Percentiles rank a stretch among this genome's conserved stretches.
Conservation (phyloP, 2,797 vertebrate genomes). For the Loriculus beryllinus region DNA sequence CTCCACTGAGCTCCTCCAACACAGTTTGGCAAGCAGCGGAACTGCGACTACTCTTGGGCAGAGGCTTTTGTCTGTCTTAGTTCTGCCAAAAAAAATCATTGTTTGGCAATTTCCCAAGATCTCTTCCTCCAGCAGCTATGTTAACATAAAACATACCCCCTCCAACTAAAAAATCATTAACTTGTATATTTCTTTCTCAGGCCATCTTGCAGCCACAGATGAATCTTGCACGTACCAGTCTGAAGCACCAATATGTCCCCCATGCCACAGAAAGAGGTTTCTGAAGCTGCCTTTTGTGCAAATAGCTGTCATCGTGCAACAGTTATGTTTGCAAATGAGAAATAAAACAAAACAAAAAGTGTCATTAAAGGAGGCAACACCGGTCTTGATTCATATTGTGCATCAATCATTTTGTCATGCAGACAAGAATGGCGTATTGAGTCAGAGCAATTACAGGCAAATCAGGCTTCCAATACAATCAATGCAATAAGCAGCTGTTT, state of each 20-base stretch:
- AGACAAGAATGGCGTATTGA: neutral
- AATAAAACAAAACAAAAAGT: neutral
- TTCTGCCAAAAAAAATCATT: neutral
- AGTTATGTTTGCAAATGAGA: neutral
- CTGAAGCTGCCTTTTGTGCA: neutral
- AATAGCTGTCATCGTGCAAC: neutral
- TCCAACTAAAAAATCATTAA: neutral
- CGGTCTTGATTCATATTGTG: neutral
- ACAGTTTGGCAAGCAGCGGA: neutral
- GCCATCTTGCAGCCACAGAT: accelerated
- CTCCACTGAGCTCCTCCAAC: neutral
- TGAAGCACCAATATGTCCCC: accelerated
- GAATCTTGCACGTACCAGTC: neutral
- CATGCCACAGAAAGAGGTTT: neutral
- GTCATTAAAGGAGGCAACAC: neutral
- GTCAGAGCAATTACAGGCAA: neutral
- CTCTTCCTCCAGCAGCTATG: neutral
- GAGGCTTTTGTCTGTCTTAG: neutral
- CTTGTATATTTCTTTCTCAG: neutral
- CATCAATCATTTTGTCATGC: neutral
- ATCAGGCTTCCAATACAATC: slow-evolving; percentile 4
- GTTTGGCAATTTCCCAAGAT: neutral
- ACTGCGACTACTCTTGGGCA: neutral
- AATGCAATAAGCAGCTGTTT: neutral
- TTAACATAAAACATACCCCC: neutral